Evolutionary conservation across 2,113 vertebrate species (phyloP).

Genomic region (Talpa occidentalis): DNA sequence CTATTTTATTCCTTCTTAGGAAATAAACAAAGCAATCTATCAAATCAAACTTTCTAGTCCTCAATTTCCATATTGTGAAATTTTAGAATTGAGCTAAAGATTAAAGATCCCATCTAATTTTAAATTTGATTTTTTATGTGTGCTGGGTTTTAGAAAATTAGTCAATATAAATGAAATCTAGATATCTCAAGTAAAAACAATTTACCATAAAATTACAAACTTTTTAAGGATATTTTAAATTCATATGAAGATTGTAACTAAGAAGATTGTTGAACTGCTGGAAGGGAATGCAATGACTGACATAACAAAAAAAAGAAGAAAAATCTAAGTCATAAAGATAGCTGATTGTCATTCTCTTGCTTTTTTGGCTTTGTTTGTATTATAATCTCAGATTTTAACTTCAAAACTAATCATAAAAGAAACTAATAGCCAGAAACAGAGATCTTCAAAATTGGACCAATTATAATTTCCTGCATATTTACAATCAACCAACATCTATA

Average conservation of each 20-base stretch:
- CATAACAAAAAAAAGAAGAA: not conserved
- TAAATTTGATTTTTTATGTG: not conserved
- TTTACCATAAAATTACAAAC: not conserved
- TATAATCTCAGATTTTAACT: slow-evolving; percentile 59
- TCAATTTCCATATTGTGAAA: slow-evolving; percentile 18
- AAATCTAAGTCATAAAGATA: not conserved
- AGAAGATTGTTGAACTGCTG: not conserved
- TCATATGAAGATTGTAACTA: not conserved
- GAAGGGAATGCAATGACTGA: not conserved
- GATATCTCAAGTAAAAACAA: not conserved
- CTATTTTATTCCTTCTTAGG: not conserved
- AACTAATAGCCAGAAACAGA: slow-evolving; percentile 27
- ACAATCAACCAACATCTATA: slow-evolving; percentile 41
- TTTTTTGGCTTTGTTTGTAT: slow-evolving; percentile 49
- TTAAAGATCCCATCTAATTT: not conserved
- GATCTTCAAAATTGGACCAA: slow-evolving; percentile 54
- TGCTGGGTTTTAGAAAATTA: not conserved
- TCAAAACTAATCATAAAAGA: slow-evolving; percentile 55
- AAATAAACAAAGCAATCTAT: not conserved
- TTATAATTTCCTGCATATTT: slow-evolving; percentile 58
- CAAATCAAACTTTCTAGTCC: not conserved
- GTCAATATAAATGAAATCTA: not conserved
- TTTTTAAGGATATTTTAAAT: not conserved
- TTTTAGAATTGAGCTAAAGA: not conserved
- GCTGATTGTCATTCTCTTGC: slow-evolving; percentile 44